Conservation (phyloP, 2,888 invertebrate species). For the Cantharis nigra region DNA sequence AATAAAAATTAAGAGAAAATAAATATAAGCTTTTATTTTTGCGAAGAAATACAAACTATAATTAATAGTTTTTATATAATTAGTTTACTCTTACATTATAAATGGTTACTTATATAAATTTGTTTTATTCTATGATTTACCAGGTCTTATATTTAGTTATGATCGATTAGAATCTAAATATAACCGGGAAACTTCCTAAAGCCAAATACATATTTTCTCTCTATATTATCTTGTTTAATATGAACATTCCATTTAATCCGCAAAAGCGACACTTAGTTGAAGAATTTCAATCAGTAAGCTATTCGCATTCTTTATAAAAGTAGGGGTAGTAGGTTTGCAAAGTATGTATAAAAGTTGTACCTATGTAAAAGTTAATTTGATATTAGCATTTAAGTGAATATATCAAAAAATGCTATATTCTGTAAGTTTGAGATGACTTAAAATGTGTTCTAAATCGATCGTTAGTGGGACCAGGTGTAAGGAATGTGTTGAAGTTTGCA, state of each 20-base stretch:
- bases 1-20: too few species aligned
- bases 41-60: too few species aligned
- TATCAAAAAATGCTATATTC: constrained; percentile 7
- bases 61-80: too few species aligned
- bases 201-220: constrained; percentile 13
- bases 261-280: constrained; percentile 31
- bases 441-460: constrained; percentile 30
- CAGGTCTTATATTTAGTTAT: constrained; percentile 1
- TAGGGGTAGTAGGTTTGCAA: background rate
- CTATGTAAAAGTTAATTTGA: constrained; percentile 3
- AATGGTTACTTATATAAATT: background rate
- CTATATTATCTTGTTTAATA: constrained; percentile 20
- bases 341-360: background rate
- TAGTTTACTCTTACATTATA: too few species aligned
- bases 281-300: constrained; percentile 40
- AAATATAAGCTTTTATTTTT: too few species aligned
- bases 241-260: constrained; percentile 21
- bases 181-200: constrained; percentile 9
- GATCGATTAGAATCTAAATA: constrained; percentile 9
- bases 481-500: constrained; percentile 34
- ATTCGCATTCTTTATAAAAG: constrained; percentile 29
- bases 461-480: constrained; percentile 32
- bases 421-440: constrained; percentile 13
- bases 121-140: background rate
- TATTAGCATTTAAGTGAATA: background rate